Evolutionary conservation across 2,113 vertebrate species (phyloP), one percentile per base, ranked within the genome.

Genomic region (Nesoenas mayeri): DNA sequence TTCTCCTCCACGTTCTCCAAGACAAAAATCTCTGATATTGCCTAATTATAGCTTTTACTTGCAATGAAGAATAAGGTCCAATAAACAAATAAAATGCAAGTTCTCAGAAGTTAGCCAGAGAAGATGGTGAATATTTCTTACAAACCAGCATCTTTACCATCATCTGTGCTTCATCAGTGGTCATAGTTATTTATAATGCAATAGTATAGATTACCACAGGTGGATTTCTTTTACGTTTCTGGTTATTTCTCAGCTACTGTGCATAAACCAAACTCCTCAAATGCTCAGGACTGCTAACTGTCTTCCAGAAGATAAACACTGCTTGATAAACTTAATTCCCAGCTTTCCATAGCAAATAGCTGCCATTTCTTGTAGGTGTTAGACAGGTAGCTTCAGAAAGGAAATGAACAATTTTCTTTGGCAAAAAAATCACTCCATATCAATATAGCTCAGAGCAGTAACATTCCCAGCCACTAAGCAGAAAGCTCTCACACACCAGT

Each of bases 171-270:
- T 78, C 7, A 3, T 31, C 64, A 58, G 62, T 31, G 38, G 28
- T 83, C 67, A 71, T 61, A 15, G 11, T 65, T 85, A 79, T 70
- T 88, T 92, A 47, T 29, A 79, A 64, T 19, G 34, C n/a, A 88
- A 83, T 19, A n/a, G 24, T 4, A 56, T 11, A 44, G 31, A 67
- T 67, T 61, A 91, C 69, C 40, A 57, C 42, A 69, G 53, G 26
- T 81, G 2, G 2, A 13, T 25, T 13, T 56, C 21, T 47, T 73
- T 48, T 14, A 56, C 31, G 28, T 89, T 70, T 80, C 88, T 80
- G 86, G 69, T 91, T 83, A 61, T 96, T 96, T 97, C 69, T 93
- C 80, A 87, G 69, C 20, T 66, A 91, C 77, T 79, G 26, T 66
- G 42, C 81, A 72, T 69, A 96, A 89, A 58, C 44, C 64, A 89